A percentile compares a stretch with the other conserved stretches of the same genome.
phyloP scores from a whole-genome alignment of 2,797 vertebrate genomes.

The Sandelia bainsii region DNA sequence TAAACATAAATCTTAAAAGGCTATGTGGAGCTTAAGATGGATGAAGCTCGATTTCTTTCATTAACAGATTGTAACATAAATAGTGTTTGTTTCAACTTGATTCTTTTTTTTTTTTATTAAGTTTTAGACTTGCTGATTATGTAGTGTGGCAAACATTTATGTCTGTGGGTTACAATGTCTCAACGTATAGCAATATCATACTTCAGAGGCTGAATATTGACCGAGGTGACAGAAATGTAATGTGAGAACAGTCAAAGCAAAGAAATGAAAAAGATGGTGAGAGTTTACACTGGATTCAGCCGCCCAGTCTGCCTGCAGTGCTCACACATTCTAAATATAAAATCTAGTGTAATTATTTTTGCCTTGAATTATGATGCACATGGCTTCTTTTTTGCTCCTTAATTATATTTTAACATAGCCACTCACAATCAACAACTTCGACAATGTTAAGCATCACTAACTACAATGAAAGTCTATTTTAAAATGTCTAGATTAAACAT shows the following conservation, averaged over 20 bases:
- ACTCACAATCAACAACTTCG: slow-evolving; percentile 11
- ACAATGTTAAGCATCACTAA: slow-evolving; percentile 39
- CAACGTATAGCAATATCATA: slow-evolving; percentile 6
- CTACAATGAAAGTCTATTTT: slow-evolving; percentile 28
- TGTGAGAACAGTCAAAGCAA: slow-evolving; percentile 13
- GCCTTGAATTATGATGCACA: too few relatives aligned
- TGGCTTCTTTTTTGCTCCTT: not conserved
- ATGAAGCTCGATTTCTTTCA: slow-evolving; percentile 18
- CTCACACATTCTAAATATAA: slow-evolving; percentile 40
- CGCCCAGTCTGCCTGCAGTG: slow-evolving; percentile 25
- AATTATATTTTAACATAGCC: slow-evolving; percentile 18
- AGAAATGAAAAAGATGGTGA: slow-evolving; percentile 33
- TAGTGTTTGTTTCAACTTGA: not conserved
- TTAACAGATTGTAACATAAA: slow-evolving; percentile 2
- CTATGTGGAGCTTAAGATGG: not conserved
- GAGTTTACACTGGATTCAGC: slow-evolving; percentile 34
- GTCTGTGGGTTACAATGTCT: slow-evolving; percentile 26
- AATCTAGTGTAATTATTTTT: slow-evolving; percentile 9
- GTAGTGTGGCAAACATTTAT: slow-evolving; percentile 13
- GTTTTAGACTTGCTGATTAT: slow-evolving; percentile 20
- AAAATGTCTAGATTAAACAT: slow-evolving; percentile 20
- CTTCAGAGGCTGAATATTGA: slow-evolving; percentile 25
- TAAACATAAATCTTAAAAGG: slow-evolving; percentile 9
- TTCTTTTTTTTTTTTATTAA: slow-evolving; percentile 16
- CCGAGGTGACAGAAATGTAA: slow-evolving; percentile 34